These are phyloP conservation scores for Ceyx erithaca DNA, from an alignment of 2,797 vertebrate genomes.

Conservation along the genomic window DNA sequence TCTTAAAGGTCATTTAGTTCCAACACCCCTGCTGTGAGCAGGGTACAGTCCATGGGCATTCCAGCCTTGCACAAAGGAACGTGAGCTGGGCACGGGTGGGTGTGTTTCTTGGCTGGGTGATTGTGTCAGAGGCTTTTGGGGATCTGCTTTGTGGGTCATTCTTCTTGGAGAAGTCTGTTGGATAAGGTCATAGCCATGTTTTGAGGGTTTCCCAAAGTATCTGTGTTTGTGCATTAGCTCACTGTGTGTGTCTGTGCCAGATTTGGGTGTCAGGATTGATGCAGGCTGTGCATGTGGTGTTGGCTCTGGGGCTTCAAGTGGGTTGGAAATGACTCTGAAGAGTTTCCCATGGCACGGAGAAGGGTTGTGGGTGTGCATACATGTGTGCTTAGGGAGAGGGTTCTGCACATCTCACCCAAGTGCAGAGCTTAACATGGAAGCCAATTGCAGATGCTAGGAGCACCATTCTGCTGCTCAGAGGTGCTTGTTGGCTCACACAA, in stretches of 20 bases:
- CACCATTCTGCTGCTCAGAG: not conserved
- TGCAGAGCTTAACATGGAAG: not conserved
- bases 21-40: not conserved
- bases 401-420: not conserved
- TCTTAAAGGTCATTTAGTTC: not conserved
- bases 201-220: not conserved
- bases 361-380: not conserved
- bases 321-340: not conserved
- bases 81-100: fast-evolving
- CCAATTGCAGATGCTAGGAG: not conserved
- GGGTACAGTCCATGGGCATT: not conserved
- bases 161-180: not conserved
- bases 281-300: not conserved
- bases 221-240: not conserved
- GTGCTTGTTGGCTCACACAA: not conserved
- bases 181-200: not conserved
- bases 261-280: not conserved
- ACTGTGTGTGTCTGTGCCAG: fast-evolving
- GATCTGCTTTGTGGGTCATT: not conserved
- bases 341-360: not conserved
- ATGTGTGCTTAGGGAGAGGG: fast-evolving
- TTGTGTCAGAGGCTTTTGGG: not conserved
- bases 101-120: not conserved
- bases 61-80: not conserved
- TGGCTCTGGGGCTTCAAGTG: not conserved